These are phyloP conservation scores for Adelosebastes latens DNA, from an alignment of 2,797 vertebrate species.

Conservation along the genomic window DNA sequence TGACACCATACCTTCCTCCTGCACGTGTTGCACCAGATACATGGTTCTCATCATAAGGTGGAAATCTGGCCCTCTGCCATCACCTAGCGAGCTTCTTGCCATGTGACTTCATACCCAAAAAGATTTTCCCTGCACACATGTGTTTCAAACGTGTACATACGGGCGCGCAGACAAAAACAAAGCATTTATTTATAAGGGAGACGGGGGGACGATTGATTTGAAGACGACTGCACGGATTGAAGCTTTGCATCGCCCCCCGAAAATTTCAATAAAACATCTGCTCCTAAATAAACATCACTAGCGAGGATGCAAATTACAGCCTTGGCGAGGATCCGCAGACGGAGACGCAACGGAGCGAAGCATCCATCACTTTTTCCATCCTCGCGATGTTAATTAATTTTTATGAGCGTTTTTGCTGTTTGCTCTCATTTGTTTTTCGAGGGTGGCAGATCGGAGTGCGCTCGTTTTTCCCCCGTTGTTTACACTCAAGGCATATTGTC, in stretches of 20 bases:
- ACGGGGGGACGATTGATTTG: slow-evolving; percentile 11
- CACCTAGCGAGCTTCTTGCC: slow-evolving; percentile 34
- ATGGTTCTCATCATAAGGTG: slow-evolving; percentile 68
- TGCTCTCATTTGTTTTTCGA: slow-evolving; percentile 48
- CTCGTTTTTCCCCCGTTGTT: slow-evolving; percentile 65
- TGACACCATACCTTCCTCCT: slow-evolving; percentile 49
- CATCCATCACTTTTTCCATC: slow-evolving; percentile 74
- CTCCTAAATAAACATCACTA: slow-evolving; percentile 64
- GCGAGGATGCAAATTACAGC: slow-evolving; percentile 63
- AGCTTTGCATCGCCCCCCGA: not conserved
- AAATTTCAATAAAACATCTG: slow-evolving; percentile 60
- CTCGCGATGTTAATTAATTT: slow-evolving; percentile 71
- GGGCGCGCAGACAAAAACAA: slow-evolving; percentile 42
- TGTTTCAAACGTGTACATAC: slow-evolving; percentile 45
- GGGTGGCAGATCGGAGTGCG: slow-evolving; percentile 46
- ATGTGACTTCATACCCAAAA: slow-evolving; percentile 67
- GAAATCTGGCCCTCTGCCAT: slow-evolving; percentile 63
- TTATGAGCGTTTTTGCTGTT: slow-evolving; percentile 58
- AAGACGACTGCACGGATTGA: slow-evolving; percentile 8
- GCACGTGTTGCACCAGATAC: slow-evolving; percentile 69
- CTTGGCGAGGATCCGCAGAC: slow-evolving; percentile 50
- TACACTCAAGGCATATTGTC: slow-evolving; percentile 39
- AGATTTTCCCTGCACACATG: slow-evolving; percentile 45
- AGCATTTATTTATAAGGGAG: slow-evolving; percentile 28
- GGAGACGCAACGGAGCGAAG: slow-evolving; percentile 45